Evolutionary conservation across 2,888 invertebrate genomes (phyloP).

Genomic region (Amphiduros pacificus): DNA sequence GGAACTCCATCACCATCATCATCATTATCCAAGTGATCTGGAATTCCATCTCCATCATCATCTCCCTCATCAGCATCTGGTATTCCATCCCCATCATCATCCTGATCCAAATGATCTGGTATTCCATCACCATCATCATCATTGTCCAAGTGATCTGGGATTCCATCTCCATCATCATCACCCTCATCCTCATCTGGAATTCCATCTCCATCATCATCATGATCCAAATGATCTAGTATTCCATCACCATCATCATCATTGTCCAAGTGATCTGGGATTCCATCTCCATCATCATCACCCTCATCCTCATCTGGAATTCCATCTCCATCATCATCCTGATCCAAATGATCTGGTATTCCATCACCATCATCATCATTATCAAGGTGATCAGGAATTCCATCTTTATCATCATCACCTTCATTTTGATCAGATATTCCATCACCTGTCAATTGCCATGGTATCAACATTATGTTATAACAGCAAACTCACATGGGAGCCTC

Average conservation of each 20-base stretch:
- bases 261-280: conserved; percentile 28
- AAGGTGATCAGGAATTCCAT: conserved; percentile 34
- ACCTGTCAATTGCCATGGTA: too few relatives aligned
- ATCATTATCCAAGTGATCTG: conserved; percentile 37
- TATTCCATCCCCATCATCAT: conserved; percentile 38
- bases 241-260: conserved; percentile 36
- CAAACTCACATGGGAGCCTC: too few relatives aligned
- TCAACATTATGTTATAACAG: too few relatives aligned
- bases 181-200: conserved; percentile 33
- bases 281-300: conserved; percentile 42
- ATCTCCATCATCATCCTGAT: conserved; percentile 41
- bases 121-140: conserved; percentile 34
- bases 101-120: conserved; percentile 36
- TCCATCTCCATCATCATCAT: conserved; percentile 28
- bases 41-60: conserved; percentile 52
- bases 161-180: conserved; percentile 31
- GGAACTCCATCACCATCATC: conserved; percentile 38
- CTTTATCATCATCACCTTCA: conserved; percentile 22
- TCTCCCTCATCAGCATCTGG: conserved; percentile 30
- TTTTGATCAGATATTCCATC: conserved; percentile 29
- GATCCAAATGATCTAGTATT: conserved; percentile 35
- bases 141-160: conserved; percentile 34
- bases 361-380: conserved; percentile 30
- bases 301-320: conserved; percentile 39
- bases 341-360: conserved; percentile 39